Evolutionary conservation across 2,797 vertebrate species (phyloP).

Genomic region (Leuciscus waleckii): DNA sequence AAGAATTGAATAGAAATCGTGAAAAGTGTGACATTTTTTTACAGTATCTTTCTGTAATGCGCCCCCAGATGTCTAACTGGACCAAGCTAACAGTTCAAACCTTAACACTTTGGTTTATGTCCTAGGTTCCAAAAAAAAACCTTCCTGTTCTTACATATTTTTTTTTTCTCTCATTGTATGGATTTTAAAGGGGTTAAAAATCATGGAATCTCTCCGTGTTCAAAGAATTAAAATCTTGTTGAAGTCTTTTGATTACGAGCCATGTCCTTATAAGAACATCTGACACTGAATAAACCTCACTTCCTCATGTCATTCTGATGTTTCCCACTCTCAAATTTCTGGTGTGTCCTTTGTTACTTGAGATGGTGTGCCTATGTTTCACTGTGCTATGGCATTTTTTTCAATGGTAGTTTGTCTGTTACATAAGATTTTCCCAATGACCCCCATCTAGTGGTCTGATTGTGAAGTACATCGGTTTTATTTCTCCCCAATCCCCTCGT

Average conservation of each 20-base stretch:
- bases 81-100: not conserved
- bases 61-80: not conserved
- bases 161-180: not conserved
- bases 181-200: not conserved
- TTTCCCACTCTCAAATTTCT: not conserved
- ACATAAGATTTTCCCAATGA: no score
- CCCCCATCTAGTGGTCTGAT: conserved; percentile 6
- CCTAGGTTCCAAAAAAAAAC: not conserved
- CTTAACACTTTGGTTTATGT: not conserved
- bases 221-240: not conserved
- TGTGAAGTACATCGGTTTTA: not conserved
- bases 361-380: not conserved
- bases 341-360: not conserved
- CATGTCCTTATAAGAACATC: not conserved
- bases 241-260: not conserved
- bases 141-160: not conserved
- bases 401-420: not conserved
- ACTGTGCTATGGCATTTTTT: not conserved
- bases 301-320: not conserved
- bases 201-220: not conserved
- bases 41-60: not conserved
- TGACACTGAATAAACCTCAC: not conserved
- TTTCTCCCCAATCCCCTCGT: not conserved
- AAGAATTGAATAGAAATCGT: no score
- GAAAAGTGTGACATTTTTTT: no score